Conservation (phyloP, 1,140 invertebrate genomes). For the Parapsyche elsis region DNA sequence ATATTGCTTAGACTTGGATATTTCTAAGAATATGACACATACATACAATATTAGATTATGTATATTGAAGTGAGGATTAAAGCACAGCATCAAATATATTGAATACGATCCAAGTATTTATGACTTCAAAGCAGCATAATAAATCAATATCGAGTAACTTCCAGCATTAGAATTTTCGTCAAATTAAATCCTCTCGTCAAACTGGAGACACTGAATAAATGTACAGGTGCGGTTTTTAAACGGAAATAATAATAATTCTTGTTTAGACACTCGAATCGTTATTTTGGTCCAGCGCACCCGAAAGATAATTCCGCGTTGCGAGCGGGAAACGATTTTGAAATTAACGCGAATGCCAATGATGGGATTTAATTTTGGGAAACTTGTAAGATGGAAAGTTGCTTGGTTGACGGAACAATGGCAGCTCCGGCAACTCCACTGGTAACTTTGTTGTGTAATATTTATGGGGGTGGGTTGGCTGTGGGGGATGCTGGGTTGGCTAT, state of each 20-base stretch:
- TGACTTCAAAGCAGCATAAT: too few relatives aligned
- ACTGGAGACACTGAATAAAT: background rate
- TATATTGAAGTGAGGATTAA: too few relatives aligned
- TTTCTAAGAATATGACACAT: too few relatives aligned
- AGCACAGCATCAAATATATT: too few relatives aligned
- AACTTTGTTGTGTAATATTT: slow-evolving; percentile 28
- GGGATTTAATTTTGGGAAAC: slow-evolving; percentile 26
- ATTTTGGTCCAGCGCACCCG: background rate
- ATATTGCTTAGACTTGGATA: too few relatives aligned
- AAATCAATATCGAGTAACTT: too few relatives aligned
- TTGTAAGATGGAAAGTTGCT: slow-evolving; percentile 25
- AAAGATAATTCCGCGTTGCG: background rate
- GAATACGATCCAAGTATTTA: too few relatives aligned
- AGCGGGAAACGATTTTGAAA: slow-evolving; percentile 1
- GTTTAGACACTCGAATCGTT: background rate
- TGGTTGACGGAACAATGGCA: slow-evolving; percentile 13
- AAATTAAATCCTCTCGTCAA: too few relatives aligned
- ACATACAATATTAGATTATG: too few relatives aligned
- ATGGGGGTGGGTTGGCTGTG: background rate
- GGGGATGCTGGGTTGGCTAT: background rate
- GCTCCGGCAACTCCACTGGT: background rate
- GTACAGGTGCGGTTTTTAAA: background rate
- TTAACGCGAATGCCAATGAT: slow-evolving; percentile 10
- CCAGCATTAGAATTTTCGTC: too few relatives aligned
- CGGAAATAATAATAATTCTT: background rate